These are phyloP conservation scores for Sclerurus mexicanus DNA, from an alignment of 2,113 vertebrate species.

Conservation along the genomic window DNA sequence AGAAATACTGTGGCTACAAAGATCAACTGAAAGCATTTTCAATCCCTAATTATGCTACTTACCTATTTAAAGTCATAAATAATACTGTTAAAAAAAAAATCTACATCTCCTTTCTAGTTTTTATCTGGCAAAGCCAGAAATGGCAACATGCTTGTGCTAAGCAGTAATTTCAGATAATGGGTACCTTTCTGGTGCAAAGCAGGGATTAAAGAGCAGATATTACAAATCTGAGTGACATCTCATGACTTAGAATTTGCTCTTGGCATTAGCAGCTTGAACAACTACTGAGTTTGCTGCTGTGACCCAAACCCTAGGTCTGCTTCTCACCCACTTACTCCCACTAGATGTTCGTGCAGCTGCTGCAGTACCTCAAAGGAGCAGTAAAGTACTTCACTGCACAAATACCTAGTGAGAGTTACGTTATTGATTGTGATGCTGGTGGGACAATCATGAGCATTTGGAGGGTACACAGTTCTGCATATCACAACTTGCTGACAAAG, in stretches of 20 bases:
- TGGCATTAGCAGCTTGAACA: conserved; percentile 40
- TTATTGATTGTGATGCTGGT: conserved; percentile 25
- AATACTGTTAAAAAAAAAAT: conserved; percentile 64
- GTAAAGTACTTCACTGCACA: conserved; percentile 32
- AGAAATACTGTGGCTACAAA: conserved; percentile 14
- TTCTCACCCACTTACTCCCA: conserved; percentile 6
- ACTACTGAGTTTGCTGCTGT: conserved; percentile 46
- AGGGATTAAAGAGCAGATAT: conserved; percentile 17
- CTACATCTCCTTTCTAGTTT: conserved; percentile 46
- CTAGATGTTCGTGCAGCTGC: background rate
- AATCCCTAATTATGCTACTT: conserved; percentile 59
- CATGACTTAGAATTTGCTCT: conserved; percentile 12
- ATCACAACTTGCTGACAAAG: background rate
- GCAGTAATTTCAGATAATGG: conserved; percentile 47
- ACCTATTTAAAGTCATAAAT: conserved; percentile 54
- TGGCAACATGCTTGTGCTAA: conserved; percentile 42
- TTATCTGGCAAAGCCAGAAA: conserved; percentile 58
- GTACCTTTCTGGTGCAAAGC: conserved; percentile 64
- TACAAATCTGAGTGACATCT: background rate
- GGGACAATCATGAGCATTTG: conserved; percentile 27
- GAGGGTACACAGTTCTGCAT: background rate
- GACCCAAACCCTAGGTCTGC: conserved; percentile 25
- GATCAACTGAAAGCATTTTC: conserved; percentile 35
- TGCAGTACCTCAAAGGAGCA: conserved; percentile 32
- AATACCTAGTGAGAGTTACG: background rate